A percentile compares a stretch with the other conserved stretches of the same genome.
phyloP scores from a whole-genome alignment of 2,888 invertebrate genomes.

The Eumerus sabulonum region DNA sequence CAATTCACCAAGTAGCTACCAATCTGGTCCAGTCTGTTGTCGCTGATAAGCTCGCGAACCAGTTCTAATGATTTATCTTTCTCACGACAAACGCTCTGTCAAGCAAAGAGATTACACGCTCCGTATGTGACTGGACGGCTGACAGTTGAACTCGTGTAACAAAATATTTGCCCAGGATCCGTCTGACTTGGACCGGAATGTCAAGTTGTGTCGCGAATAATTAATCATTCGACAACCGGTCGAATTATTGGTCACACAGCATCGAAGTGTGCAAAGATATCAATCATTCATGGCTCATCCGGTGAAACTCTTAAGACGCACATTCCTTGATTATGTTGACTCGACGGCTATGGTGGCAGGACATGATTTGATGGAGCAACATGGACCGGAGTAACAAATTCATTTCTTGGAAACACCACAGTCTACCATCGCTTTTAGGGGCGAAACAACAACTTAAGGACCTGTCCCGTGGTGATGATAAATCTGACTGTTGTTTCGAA shows the following conservation, averaged over 20 bases:
- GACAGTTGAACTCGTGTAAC: slow-evolving; percentile 51
- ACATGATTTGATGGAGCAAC: slow-evolving; percentile 27
- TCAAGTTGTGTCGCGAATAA: slow-evolving; percentile 68
- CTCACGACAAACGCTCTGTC: slow-evolving; percentile 22
- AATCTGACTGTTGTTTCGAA: slow-evolving; percentile 9
- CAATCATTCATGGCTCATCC: slow-evolving; percentile 66
- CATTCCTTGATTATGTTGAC: slow-evolving; percentile 39
- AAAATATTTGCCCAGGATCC: slow-evolving; percentile 65
- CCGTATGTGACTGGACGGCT: slow-evolving; percentile 16
- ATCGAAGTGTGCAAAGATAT: slow-evolving; percentile 62
- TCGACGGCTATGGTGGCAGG: slow-evolving; percentile 1
- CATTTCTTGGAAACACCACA: slow-evolving; percentile 64
- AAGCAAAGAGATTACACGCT: slow-evolving; percentile 55
- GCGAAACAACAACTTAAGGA: slow-evolving; percentile 40
- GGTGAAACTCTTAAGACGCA: slow-evolving; percentile 61
- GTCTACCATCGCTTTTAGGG: too few relatives aligned
- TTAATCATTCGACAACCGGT: slow-evolving; percentile 44
- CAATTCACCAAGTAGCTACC: slow-evolving; percentile 31
- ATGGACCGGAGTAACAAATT: slow-evolving; percentile 68
- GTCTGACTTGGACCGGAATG: slow-evolving; percentile 63
- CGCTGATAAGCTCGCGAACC: slow-evolving; percentile 60
- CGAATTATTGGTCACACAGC: slow-evolving; percentile 49
- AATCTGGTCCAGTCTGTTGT: slow-evolving; percentile 58
- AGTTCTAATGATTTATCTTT: slow-evolving; percentile 66
- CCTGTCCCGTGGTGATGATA: slow-evolving; percentile 2